These are phyloP conservation scores for Amblyraja radiata DNA, from an alignment of 2,797 vertebrate genomes.

Conservation along the genomic window DNA sequence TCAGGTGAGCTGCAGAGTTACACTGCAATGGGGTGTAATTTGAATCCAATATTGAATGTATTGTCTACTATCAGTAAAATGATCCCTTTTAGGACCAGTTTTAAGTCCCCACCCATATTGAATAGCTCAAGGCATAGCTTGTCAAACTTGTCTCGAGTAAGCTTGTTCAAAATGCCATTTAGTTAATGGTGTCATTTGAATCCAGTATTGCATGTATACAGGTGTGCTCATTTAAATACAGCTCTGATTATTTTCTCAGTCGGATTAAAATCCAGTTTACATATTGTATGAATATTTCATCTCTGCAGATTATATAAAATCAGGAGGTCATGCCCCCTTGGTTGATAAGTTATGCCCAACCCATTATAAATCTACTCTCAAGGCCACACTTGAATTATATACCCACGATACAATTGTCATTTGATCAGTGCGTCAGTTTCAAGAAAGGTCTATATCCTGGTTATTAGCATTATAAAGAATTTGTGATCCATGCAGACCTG, in stretches of 20 bases:
- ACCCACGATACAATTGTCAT: background rate
- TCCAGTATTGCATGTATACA: background rate
- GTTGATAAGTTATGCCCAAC: background rate
- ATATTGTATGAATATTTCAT: no score
- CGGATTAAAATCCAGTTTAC: background rate
- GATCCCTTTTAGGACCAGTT: background rate
- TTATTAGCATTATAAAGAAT: background rate
- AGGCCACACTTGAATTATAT: no score
- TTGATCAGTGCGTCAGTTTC: background rate
- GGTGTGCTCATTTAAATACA: background rate
- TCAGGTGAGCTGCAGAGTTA: background rate
- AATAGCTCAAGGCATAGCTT: slow-evolving; percentile 99
- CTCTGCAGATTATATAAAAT: background rate
- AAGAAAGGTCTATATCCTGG: background rate
- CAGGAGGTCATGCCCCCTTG: background rate
- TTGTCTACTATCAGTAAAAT: no score
- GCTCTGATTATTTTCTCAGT: background rate
- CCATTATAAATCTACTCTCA: background rate
- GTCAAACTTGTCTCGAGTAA: slow-evolving; percentile 99
- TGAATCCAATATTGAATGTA: background rate
- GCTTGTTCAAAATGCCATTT: slow-evolving; percentile 94
- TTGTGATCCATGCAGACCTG: background rate
- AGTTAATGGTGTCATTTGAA: no score
- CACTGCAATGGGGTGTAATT: background rate
- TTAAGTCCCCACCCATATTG: slow-evolving; percentile 81